Base-by-base conservation (phyloP, 2,888 invertebrate genomes). In the Orchestes rusci region DNA sequence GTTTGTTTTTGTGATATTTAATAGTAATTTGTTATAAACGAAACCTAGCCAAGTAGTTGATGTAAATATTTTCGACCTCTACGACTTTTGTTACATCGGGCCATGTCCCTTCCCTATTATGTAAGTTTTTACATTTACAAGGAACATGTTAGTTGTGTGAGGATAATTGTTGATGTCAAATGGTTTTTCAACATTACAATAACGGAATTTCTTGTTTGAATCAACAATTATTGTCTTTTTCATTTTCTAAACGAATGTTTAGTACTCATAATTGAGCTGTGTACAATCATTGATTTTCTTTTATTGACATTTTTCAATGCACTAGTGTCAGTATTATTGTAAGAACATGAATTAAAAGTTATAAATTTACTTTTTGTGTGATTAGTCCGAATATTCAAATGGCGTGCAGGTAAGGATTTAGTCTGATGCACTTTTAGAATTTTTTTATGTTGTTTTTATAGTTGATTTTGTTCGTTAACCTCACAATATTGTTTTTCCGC, bases 241-340 rank as follows among this genome's bases (percentile, higher is more conserved):
- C n/a, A n/a, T n/a, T n/a, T n/a, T n/a, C n/a, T n/a, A n/a, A 30
- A 30, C 7, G 30, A 45, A 42, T 37, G 49, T 52, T 52, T 20
- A 40, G 36, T 45, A 46, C 41, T 41, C 48, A 50, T 54, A 52
- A 51, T 56, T 53, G 53, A 57, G 62, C 62, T 63, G 56, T 63
- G 62, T 62, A 63, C 63, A 62, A 62, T 62, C 61, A 63, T 62
- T 59, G 56, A 50, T 50, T 48, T 49, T 45, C 43, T 42, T 48
- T 40, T 48, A 52, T 40, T 48, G 51, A 51, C 42, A 51, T 52
- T 50, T 50, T 8, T n/a, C 23, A 50, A 47, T 41, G 38, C 47
- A 52, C 50, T 55, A 53, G 50, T 53, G n/a, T 52, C 49, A 50
- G 44, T 51, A 45, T 23, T 23, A 34, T 51, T 43, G 43, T 43